Evolutionary conservation across 2,888 invertebrate genomes (phyloP), one percentile per base, ranked within the genome.

Genomic region (Herminia tarsipennalis): DNA sequence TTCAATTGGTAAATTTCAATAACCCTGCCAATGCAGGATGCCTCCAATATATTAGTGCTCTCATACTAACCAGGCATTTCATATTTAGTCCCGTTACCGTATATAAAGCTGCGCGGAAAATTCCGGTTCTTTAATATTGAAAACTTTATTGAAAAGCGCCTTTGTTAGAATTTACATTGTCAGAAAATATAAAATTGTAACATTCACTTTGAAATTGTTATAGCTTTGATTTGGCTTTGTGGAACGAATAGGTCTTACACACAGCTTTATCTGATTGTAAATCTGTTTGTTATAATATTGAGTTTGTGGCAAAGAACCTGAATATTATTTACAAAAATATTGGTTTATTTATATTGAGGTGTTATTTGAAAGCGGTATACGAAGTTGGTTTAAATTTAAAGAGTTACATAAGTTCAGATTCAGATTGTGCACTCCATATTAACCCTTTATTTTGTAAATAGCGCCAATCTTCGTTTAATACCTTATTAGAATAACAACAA

Each of bases 1-100:
- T 58, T 52, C 53, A 22, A 41, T 47, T 41, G 36, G 38, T 38
- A 47, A 54, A 57, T 68, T 62, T 64, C 68, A 70, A 68, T 62
- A 70, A 60, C 43, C 29, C 36, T 49, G 55, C 54, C 53, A 49
- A 46, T 24, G 28, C 13, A 16, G 30, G 29, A 48, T 53, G 54
- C 42, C 16, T 13, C 20, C 30, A 36, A 58, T 37, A 37, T 45
- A 33, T 45, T 42, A 42, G 42, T 24, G 28, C 13, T 22, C 27
- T 39, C 20, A 29, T 39, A 48, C 36, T 36, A 28, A 42, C 38
- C 24, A 45, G 28, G 24, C 17, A 17, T 40, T 28, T 12, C 39
- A 34, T n/a, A 47, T 37, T 52, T n/a, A 12, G 34, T 41, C 32
- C 33, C 24, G 22, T 33, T 41, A 28, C 9, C 28, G 3, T 21